phyloP scores from a whole-genome alignment of 2,113 vertebrate genomes.

The Silurus glanis region DNA sequence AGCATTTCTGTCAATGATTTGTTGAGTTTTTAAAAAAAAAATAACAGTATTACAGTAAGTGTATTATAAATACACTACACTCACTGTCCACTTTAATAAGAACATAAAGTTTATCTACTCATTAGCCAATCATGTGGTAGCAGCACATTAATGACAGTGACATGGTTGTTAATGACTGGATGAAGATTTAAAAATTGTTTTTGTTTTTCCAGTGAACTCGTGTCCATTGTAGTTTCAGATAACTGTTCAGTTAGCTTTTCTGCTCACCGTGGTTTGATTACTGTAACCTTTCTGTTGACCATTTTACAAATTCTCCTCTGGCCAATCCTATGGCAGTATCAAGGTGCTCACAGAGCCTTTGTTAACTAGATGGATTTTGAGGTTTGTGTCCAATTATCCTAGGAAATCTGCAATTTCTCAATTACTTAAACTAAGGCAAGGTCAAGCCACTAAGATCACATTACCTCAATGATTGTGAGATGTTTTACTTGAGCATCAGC shows the following conservation, averaged over 20 bases:
- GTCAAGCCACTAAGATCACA: background rate
- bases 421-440: background rate
- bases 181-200: background rate
- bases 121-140: background rate
- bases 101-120: background rate
- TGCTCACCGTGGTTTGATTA: background rate
- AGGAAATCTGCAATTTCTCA: background rate
- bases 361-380: background rate
- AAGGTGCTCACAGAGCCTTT: background rate
- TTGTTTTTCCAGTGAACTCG: background rate
- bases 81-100: background rate
- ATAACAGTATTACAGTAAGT: background rate
- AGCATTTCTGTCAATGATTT: background rate
- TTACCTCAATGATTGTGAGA: background rate
- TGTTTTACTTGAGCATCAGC: background rate
- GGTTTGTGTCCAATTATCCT: background rate
- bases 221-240: background rate
- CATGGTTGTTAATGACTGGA: background rate
- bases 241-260: background rate
- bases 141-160: background rate
- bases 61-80: background rate
- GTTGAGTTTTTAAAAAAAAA: constrained; percentile 1
- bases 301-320: background rate
- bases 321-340: background rate
- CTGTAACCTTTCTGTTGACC: background rate